Base-by-base conservation (phyloP, 1,140 invertebrate species). In the Philotrypesis tridentata region DNA sequence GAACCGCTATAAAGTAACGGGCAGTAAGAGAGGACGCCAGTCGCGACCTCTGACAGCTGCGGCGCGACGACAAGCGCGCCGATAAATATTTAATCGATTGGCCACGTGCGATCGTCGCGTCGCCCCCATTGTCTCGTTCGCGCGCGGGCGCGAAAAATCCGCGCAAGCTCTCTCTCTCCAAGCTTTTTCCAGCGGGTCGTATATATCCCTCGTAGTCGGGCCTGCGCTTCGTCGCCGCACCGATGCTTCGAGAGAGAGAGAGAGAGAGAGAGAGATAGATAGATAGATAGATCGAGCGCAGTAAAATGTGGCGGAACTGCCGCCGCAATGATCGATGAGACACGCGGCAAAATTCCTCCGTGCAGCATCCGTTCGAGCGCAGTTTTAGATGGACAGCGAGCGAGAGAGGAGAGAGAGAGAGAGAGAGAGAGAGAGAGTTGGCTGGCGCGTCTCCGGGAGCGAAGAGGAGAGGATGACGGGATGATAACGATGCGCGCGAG, bases 321-420 rank as follows among this genome's bases (percentile, higher is more conserved):
- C 48, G 48, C 21, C n/a, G 27, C 67, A 70, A n/a, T 70, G 67
- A 70, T 70, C 67, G 67, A 70, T 70, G 67, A 70, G 67, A 70
- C 67, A 17, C 31, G 40, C 17, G 40, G 68, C 63, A 12, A 79
- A 61, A 33, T 79, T 71, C 29, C 37, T 71, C 76, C n/a, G 33
- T 40, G 21, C 6, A 55, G 43, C 6, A 55, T 55, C 48, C 48
- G 48, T 7, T 55, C 21, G 48, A 17, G 2, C 7, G 21, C 48
- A 55, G 21, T 55, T 55, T 55, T n/a, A 55, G 48, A 55, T 43
- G 40, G 40, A 7, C 33, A 37, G 33, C 3, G 33, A 37, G 33
- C 4, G 12, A 43, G 40, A 43, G 40, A 43, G 40, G n/a, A 43
- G 40, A 43, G 40, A 43, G 40, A 43, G 40, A 7, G 40, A 43